Evolutionary conservation across 2,797 vertebrate species (phyloP).

Genomic region (Halcyon smyrnensis): DNA sequence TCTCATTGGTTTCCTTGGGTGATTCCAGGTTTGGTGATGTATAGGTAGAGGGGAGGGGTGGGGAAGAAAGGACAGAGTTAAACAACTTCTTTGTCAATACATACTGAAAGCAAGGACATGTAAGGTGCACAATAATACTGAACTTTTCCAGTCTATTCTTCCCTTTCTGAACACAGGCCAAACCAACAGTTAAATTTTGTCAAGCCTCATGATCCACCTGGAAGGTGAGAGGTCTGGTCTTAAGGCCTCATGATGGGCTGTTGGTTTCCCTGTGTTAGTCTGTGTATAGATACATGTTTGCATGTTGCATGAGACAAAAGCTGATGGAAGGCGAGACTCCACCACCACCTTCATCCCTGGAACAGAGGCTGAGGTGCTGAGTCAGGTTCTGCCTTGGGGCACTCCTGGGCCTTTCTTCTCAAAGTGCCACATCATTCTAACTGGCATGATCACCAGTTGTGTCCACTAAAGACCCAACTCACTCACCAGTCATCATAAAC

Average conservation of each 20-base stretch:
- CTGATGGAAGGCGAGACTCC: neutral
- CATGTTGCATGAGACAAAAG: neutral
- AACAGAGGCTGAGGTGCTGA: neutral
- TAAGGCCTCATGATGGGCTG: neutral
- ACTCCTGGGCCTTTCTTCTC: neutral
- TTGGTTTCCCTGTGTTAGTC: neutral
- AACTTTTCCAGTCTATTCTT: neutral
- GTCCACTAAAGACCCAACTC: neutral
- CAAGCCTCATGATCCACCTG: neutral
- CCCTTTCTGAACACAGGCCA: neutral
- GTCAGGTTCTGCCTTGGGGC: neutral
- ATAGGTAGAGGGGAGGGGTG: constrained; percentile 22
- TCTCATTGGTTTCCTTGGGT: constrained; percentile 92
- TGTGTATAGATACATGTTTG: neutral
- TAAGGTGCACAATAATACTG: neutral
- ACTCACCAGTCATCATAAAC: neutral
- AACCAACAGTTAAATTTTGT: neutral
- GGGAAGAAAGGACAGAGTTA: constrained; percentile 59
- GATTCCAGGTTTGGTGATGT: neutral
- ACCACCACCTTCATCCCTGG: neutral
- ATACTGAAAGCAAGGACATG: neutral
- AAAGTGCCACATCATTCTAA: neutral
- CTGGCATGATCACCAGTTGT: accelerated
- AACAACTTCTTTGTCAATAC: constrained; percentile 7
- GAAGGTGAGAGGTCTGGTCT: neutral